Percentiles rank a stretch among this genome's conserved stretches.
These are phyloP conservation scores for Genyomyrus donnyi DNA, from an alignment of 2,113 vertebrate species.

Conservation along the genomic window DNA sequence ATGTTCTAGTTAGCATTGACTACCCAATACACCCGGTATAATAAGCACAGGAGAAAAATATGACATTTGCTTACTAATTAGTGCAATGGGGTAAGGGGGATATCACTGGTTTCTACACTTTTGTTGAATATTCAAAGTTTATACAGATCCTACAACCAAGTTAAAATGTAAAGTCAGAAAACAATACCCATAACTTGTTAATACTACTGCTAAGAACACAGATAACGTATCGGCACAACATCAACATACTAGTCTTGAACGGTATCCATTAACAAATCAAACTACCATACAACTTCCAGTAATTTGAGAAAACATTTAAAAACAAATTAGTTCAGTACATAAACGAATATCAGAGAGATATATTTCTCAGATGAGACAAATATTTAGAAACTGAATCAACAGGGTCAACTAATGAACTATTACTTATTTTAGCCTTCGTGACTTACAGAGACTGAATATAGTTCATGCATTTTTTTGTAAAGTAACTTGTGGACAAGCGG, in stretches of 20 bases:
- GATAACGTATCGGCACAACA: not conserved
- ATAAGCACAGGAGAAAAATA: not conserved
- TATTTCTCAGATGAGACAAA: not conserved
- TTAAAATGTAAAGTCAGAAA: not conserved
- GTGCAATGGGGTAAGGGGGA: not conserved
- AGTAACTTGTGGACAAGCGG: not conserved
- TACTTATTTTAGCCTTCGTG: not conserved
- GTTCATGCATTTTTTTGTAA: not conserved
- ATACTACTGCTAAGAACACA: not conserved
- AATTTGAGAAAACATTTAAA: not conserved
- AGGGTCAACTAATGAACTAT: not conserved
- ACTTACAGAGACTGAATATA: not conserved
- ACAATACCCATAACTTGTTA: not conserved
- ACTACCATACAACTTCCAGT: not conserved
- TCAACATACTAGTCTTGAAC: not conserved
- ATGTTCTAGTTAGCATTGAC: not conserved
- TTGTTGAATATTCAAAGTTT: not conserved
- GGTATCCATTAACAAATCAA: not conserved
- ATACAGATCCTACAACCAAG: not conserved
- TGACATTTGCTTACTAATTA: not conserved
- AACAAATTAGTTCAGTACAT: not conserved
- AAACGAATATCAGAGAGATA: not conserved
- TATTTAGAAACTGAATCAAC: not conserved
- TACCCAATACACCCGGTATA: not conserved
- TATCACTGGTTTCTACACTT: not conserved